A percentile compares a stretch with the other conserved stretches of the same genome.
These are phyloP conservation scores for Anarhynchus alexandrinus DNA, from an alignment of 2,113 vertebrate species.

Conservation along the genomic window DNA sequence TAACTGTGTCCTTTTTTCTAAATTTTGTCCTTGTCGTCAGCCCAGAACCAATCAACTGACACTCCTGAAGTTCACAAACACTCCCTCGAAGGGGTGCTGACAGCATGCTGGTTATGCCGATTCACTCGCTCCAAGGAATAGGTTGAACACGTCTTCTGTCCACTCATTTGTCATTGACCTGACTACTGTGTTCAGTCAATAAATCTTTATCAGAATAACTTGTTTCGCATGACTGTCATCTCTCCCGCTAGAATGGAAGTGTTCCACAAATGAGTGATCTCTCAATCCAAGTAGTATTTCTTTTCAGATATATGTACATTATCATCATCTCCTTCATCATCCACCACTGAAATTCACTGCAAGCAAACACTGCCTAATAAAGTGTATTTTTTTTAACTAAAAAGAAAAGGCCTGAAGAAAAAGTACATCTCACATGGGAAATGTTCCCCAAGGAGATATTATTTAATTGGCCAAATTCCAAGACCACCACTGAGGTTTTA, in stretches of 20 bases:
- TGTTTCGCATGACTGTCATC: not conserved
- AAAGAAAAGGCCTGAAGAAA: not conserved
- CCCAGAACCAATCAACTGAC: not conserved
- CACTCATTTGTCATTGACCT: conserved; percentile 41
- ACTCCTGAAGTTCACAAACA: not conserved
- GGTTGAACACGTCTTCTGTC: not conserved
- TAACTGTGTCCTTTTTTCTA: not conserved
- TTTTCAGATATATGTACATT: not conserved
- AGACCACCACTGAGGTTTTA: not conserved
- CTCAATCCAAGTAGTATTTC: not conserved
- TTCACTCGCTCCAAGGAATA: not conserved
- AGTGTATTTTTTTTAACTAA: not conserved
- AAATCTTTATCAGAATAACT: conserved; percentile 39
- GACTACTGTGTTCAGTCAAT: conserved; percentile 17
- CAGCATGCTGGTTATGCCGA: not conserved
- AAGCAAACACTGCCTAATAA: not conserved
- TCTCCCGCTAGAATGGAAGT: not conserved
- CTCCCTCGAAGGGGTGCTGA: conserved; percentile 34
- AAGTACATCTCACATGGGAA: not conserved
- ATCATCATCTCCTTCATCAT: not conserved
- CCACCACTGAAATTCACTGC: not conserved
- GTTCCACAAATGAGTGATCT: not conserved
- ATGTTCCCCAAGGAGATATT: not conserved
- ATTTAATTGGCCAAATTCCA: not conserved
- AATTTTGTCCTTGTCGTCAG: not conserved